Evolutionary conservation across 2,888 invertebrate genomes (phyloP).

Genomic region (Uloborus plumipes): DNA sequence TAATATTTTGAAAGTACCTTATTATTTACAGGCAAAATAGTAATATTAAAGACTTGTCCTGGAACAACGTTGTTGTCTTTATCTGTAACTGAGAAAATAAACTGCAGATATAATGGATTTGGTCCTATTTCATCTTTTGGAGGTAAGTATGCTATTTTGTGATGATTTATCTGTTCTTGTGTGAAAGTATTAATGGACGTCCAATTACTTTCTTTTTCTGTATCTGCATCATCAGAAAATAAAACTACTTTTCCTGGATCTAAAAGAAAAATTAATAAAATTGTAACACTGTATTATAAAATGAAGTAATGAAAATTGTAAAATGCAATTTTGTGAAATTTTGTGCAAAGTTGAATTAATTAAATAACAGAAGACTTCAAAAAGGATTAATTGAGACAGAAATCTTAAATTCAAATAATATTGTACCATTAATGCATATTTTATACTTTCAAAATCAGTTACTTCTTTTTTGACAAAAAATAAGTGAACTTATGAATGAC

Average conservation of each 20-base stretch:
- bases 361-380: too few relatives aligned
- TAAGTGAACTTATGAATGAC: too few relatives aligned
- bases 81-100: conserved; percentile 70
- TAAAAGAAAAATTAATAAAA: conserved; percentile 22
- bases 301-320: background rate
- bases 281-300: background rate
- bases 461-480: too few relatives aligned
- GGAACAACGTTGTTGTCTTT: conserved; percentile 69
- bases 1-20: conserved; percentile 47
- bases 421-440: too few relatives aligned
- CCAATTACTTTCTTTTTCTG: conserved; percentile 67
- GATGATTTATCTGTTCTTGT: conserved; percentile 71
- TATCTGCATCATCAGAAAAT: conserved; percentile 68
- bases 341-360: too few relatives aligned
- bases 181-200: conserved; percentile 69
- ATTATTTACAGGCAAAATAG: conserved; percentile 71
- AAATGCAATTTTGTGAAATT: background rate
- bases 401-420: too few relatives aligned
- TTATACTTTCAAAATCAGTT: too few relatives aligned
- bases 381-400: too few relatives aligned
- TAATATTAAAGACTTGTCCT: conserved; percentile 70
- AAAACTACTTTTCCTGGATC: conserved; percentile 71
- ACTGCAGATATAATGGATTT: conserved; percentile 62
- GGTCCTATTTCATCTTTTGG: conserved; percentile 71
- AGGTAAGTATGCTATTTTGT: conserved; percentile 71